Evolutionary conservation across 1,140 invertebrate species (phyloP).

Genomic region (Penaeus indicus): DNA sequence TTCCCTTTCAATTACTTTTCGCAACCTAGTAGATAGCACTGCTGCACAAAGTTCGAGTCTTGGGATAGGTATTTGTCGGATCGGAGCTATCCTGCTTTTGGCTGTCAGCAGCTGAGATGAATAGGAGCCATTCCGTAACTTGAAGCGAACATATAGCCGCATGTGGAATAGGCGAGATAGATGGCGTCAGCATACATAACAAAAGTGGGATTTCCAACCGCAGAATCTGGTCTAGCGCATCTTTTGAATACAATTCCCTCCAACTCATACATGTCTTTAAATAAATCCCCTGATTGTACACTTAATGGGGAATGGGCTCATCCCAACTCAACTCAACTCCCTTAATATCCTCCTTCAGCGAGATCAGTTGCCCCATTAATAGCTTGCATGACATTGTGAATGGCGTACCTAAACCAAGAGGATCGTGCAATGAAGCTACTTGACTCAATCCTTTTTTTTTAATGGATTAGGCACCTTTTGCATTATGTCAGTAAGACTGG

Average conservation of each 20-base stretch:
- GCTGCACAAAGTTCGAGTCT: too few species aligned
- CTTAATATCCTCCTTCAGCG: neutral
- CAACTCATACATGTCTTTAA: conserved; percentile 35
- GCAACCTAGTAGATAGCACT: too few species aligned
- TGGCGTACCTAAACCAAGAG: conserved; percentile 33
- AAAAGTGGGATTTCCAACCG: too few species aligned
- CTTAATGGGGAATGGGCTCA: conserved; percentile 6
- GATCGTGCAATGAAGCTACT: conserved; percentile 38
- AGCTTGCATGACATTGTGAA: too few species aligned
- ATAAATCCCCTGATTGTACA: conserved; percentile 3
- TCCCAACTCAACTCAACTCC: conserved; percentile 20
- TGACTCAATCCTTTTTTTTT: conserved; percentile 36
- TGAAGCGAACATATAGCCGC: conserved; percentile 40
- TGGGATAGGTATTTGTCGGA: conserved; percentile 2
- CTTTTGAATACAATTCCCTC: conserved; percentile 19
- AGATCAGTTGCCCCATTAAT: conserved; percentile 41
- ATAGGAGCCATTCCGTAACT: conserved; percentile 17
- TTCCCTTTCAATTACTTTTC: too few species aligned
- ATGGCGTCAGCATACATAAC: too few species aligned
- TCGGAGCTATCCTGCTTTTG: conserved; percentile 50
- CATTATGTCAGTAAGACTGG: neutral
- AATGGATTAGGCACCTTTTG: neutral
- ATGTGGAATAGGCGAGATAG: conserved; percentile 3
- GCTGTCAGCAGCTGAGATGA: conserved; percentile 23
- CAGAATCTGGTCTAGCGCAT: too few species aligned